Evolutionary conservation across 1,140 invertebrate genomes (phyloP), one percentile per base, ranked within the genome.

Genomic region (Trichogramma pretiosum): DNA sequence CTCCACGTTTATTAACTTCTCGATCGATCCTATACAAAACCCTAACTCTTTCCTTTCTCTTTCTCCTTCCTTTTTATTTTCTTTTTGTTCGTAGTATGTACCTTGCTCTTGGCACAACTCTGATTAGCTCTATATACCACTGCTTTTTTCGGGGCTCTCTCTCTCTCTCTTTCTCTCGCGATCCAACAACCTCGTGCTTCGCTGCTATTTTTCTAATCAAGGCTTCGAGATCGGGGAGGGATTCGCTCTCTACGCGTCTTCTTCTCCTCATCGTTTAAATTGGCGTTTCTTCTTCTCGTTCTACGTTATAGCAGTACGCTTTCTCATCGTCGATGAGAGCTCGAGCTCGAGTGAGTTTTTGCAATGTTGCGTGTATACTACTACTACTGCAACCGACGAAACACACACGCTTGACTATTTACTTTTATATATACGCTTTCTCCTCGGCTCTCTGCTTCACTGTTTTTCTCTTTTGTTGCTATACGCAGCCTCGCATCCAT

Each of bases 121-220:
- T 38, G n/a, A 21, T 21, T 13, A 16, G 18, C n/a, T 33, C n/a
- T 14, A 18, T n/a, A n/a, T n/a, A n/a, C n/a, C 11, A 24, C 19
- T 21, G 9, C 10, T 14, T 38, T 22, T 22, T 2, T 22, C n/a
- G 17, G 30, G 45, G 41, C 28, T 23, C 37, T 41, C 39, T 48
- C 45, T 42, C 39, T 16, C 40, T 23, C 23, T 19, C 14, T 24
- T 40, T 21, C 32, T 14, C 8, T 30, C 36, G 36, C 38, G n/a
- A n/a, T n/a, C n/a, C n/a, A n/a, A n/a, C n/a, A n/a, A 33, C 49
- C 39, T 42, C 3, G 21, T 18, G 2, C 19, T 18, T 18, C 9
- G 2, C 10, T 18, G 19, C 30, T 18, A 28, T 30, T 13, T 8
- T 21, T 14, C 32, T n/a, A n/a, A n/a, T n/a, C n/a, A n/a, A n/a